Evolutionary conservation across 35 echinoderm and acorn worm species (phyloP).

Genomic region (Apostichopus parvimensis): DNA sequence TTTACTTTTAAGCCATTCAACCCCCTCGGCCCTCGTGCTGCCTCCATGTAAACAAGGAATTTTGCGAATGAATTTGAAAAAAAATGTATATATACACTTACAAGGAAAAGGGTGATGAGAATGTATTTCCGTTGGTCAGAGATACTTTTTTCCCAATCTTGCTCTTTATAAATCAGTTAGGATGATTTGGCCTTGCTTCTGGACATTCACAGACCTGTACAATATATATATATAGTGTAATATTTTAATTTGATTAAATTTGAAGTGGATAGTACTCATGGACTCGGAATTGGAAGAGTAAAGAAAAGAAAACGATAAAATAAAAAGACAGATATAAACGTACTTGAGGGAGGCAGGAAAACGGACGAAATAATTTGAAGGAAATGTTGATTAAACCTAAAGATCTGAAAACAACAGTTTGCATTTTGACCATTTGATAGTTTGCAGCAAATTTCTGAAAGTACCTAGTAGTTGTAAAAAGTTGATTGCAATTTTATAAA

Average conservation of each 20-base stretch:
- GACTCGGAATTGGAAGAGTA: background rate
- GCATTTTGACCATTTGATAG: too few relatives aligned
- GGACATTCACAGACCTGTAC: background rate
- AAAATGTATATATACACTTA: background rate
- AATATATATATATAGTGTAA: background rate
- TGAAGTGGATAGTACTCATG: background rate
- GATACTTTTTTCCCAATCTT: background rate
- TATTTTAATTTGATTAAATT: background rate
- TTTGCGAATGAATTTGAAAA: background rate
- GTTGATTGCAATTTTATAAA: too few relatives aligned
- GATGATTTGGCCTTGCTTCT: background rate
- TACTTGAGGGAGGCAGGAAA: too few relatives aligned
- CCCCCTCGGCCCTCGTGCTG: background rate
- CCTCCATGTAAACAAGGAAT: slow-evolving; percentile 13
- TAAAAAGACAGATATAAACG: background rate
- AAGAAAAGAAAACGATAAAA: background rate
- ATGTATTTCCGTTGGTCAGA: background rate
- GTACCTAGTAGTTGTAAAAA: too few relatives aligned
- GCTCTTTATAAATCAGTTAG: background rate
- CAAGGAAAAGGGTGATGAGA: background rate
- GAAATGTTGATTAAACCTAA: too few relatives aligned
- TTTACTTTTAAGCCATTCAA: slow-evolving; percentile 37
- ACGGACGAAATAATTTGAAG: too few relatives aligned
- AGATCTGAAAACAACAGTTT: too few relatives aligned
- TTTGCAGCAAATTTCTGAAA: too few relatives aligned